These are phyloP conservation scores for Oncorhynchus nerka DNA, from an alignment of 2,113 vertebrate species.

Conservation along the genomic window DNA sequence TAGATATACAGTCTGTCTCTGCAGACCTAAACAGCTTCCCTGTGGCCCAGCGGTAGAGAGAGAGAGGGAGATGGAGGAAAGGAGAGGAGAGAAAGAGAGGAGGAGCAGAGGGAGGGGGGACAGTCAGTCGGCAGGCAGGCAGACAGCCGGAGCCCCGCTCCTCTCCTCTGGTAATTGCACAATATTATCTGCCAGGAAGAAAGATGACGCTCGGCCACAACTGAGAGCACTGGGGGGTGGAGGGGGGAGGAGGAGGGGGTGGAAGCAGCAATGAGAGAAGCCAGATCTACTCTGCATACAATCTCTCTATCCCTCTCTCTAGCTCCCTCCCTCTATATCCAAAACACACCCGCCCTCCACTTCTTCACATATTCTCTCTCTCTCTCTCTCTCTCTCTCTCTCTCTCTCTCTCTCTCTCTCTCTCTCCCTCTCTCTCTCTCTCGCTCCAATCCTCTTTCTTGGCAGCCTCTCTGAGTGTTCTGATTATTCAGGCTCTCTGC, in stretches of 20 bases:
- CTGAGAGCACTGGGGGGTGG: neutral
- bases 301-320: conserved; percentile 1
- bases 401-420: neutral
- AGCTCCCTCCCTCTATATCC: neutral
- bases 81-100: neutral
- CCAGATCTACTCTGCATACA: neutral
- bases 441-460: neutral
- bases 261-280: neutral
- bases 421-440: neutral
- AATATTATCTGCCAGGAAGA: conserved; percentile 31
- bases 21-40: too few relatives aligned
- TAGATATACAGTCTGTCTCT: too few relatives aligned
- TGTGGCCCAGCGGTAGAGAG: neutral
- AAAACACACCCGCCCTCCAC: neutral
- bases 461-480: neutral
- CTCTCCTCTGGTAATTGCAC: conserved; percentile 17
- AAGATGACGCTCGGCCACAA: conserved; percentile 21
- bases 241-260: neutral
- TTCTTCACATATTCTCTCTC: too few relatives aligned
- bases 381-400: neutral
- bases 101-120: neutral
- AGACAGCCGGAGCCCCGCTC: neutral
- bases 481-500: neutral
- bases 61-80: neutral
- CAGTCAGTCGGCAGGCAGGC: neutral